A percentile compares a stretch with the other conserved stretches of the same genome.
Conservation (phyloP, 2,113 vertebrate species). For the Alethe castanea region DNA sequence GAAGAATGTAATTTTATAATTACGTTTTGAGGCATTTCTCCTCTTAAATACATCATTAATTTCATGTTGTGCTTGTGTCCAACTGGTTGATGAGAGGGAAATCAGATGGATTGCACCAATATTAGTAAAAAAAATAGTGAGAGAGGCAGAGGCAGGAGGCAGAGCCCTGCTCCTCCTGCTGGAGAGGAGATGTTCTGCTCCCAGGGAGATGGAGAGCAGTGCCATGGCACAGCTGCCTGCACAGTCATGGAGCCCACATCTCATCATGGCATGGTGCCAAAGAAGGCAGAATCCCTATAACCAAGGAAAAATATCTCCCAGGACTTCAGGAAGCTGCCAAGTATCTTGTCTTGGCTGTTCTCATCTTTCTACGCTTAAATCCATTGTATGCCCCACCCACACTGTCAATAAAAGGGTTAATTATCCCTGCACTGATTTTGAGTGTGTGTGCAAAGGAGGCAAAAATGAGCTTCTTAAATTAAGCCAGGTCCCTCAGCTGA, state of each 20-base stretch:
- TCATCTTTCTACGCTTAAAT: not conserved
- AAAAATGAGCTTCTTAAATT: not conserved
- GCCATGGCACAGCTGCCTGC: not conserved
- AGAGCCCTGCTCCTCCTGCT: not conserved
- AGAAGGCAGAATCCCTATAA: not conserved
- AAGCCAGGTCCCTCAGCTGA: not conserved
- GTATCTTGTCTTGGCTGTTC: not conserved
- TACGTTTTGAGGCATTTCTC: not conserved
- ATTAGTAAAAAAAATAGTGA: rapidly evolving
- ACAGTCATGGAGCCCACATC: not conserved
- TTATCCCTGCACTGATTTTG: not conserved
- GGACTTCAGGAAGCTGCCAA: not conserved
- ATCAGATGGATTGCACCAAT: not conserved
- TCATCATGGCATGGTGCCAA: not conserved
- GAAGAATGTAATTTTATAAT: not conserved
- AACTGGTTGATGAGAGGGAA: not conserved
- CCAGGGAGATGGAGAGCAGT: not conserved
- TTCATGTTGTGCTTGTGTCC: rapidly evolving
- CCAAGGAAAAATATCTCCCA: not conserved
- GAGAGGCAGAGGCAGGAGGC: not conserved
- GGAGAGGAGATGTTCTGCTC: not conserved
- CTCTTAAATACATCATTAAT: not conserved
- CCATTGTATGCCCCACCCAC: rapidly evolving
- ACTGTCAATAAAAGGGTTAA: not conserved
- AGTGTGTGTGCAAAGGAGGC: not conserved